These are phyloP conservation scores for Diuraphis noxia DNA, from an alignment of 1,140 invertebrate species.

Conservation along the genomic window DNA sequence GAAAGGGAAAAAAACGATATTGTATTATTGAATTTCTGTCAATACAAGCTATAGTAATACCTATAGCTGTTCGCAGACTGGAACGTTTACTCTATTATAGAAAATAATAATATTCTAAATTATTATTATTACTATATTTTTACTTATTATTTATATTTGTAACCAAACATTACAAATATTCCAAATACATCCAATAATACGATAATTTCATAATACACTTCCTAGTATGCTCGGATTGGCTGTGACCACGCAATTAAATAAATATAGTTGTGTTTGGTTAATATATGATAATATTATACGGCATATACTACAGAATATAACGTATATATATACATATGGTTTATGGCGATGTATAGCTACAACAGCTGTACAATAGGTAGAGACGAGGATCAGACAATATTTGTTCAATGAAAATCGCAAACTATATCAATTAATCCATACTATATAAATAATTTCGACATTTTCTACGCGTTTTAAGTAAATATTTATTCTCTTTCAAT, in stretches of 20 bases:
- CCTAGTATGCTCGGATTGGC: neutral
- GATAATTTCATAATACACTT: neutral
- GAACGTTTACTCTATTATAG: neutral
- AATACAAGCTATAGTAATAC: neutral
- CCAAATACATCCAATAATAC: neutral
- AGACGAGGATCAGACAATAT: neutral
- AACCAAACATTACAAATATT: neutral
- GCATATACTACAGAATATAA: neutral
- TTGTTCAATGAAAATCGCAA: neutral
- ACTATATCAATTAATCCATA: neutral
- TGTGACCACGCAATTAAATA: neutral
- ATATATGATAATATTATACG: neutral
- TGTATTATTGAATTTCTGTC: neutral
- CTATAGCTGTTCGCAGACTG: neutral
- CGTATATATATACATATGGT: too few species aligned
- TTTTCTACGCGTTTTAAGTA: neutral
- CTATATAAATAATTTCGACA: neutral
- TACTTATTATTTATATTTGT: too few species aligned
- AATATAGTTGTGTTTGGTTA: neutral
- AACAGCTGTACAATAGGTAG: neutral
- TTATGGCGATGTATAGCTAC: neutral
- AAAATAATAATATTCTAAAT: neutral
- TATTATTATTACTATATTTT: too few species aligned
- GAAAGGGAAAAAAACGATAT: neutral
- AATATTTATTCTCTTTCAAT: neutral